These are phyloP conservation scores for Protaetia brevitarsis DNA, from an alignment of 1,140 invertebrate species.

Conservation along the genomic window DNA sequence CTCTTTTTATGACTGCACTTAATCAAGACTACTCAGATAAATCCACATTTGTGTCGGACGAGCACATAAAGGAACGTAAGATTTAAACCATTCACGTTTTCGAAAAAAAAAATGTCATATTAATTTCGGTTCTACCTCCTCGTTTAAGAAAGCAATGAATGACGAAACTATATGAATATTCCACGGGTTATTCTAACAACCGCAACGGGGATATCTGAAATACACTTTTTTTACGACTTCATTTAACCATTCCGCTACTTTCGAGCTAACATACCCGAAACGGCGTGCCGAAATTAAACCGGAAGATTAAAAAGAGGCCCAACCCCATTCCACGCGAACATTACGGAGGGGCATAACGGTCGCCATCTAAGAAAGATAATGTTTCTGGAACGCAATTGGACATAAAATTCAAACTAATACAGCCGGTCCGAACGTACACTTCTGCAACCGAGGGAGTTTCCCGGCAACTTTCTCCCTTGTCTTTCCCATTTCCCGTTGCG, in stretches of 20 bases:
- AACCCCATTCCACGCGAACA: background rate
- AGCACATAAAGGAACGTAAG: no score
- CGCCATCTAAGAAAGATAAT: constrained; percentile 18
- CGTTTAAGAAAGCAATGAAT: no score
- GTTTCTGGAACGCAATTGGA: constrained; percentile 40
- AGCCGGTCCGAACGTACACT: background rate
- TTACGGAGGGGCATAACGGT: background rate
- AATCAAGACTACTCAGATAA: no score
- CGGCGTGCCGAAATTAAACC: constrained; percentile 46
- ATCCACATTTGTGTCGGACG: no score
- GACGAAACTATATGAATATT: no score
- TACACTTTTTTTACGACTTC: constrained; percentile 41
- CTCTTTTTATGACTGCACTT: no score
- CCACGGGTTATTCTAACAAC: no score
- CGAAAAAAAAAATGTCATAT: no score
- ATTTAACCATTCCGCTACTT: constrained; percentile 35
- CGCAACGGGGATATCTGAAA: no score
- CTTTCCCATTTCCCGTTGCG: background rate
- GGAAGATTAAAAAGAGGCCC: constrained; percentile 42
- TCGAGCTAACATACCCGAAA: constrained; percentile 42
- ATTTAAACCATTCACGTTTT: no score
- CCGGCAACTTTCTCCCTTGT: background rate
- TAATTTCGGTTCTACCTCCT: no score
- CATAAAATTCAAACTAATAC: constrained; percentile 39
- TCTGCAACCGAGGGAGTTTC: background rate